Base-by-base conservation (phyloP, 2,888 invertebrate species). In the Dicyrtoma fusca region DNA sequence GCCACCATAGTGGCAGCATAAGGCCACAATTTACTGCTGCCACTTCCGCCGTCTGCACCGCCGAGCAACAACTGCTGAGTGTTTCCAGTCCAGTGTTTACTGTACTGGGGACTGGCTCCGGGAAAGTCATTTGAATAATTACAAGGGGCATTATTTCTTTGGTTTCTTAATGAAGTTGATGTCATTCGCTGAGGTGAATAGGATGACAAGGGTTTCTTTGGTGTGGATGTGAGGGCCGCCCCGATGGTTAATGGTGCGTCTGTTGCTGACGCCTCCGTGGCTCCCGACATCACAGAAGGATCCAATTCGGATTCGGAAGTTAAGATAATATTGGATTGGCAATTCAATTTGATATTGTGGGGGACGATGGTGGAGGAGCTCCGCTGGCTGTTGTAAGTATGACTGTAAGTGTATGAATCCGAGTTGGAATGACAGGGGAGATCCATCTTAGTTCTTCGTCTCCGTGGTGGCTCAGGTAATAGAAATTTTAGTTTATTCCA, bases 401-500 rank as follows among this genome's bases (percentile, higher is more conserved):
- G 49, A n/a, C 49, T 13, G 17, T 49, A 14, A 14, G 49, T 49
- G 14, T 49, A 14, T 34, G 34, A 34, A 8, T 34, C 34, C 8
- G 34, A 34, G 34, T 8, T 34, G 34, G 34, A 34, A 34, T 34
- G 34, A 34, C 34, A 34, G 34, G 34, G 34, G 3, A 23, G 17
- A 21, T 61, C 61, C 25, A 26, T 26, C 13, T 61, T 34, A 11
- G 61, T 34, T 61, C 25, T 34, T 26, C 61, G 6, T 11, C 10
- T 2, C 17, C 4, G 11, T 11, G 34, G 34, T 14, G 63, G 63
- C 5, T 26, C 42, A 19, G 84, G 84, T 72, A 85, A 75, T 3
- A 82, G 81, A 76, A 83, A 84, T 59, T 82, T 82, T 14, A 86
- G 78, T 74, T 85, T 84, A 53, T 84, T 84, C 86, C 86, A 86